Conservation (phyloP, 2,113 vertebrate species). For the Nothocercus nigrocapillus region DNA sequence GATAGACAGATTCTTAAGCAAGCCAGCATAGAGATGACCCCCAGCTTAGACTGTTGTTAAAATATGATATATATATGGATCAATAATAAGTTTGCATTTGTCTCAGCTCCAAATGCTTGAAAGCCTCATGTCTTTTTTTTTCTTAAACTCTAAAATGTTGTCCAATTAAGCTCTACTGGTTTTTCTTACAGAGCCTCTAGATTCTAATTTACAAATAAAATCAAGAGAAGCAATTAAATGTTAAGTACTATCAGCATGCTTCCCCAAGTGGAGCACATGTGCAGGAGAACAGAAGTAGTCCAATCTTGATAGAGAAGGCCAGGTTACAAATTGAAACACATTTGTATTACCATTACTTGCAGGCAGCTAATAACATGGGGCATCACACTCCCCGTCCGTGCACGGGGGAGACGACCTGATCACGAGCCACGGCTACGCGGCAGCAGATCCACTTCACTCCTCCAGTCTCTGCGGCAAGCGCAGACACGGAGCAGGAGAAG, state of each 20-base stretch:
- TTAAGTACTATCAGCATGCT: constrained; percentile 73
- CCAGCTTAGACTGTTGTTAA: constrained; percentile 20
- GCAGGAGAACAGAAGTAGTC: constrained; percentile 69
- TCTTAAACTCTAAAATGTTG: constrained; percentile 50
- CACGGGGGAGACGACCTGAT: background rate
- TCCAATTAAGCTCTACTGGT: constrained; percentile 67
- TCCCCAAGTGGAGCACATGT: constrained; percentile 61
- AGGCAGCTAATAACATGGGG: background rate
- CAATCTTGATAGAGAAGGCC: constrained; percentile 49
- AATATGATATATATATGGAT: constrained; percentile 12
- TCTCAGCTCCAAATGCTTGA: constrained; percentile 8
- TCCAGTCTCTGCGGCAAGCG: background rate
- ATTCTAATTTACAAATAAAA: constrained; percentile 82
- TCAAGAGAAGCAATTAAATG: constrained; percentile 74
- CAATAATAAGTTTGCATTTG: background rate
- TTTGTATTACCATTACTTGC: background rate
- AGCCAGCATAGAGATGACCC: constrained; percentile 39
- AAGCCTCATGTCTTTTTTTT: background rate
- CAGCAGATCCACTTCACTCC: rapidly evolving
- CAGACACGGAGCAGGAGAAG: rapidly evolving
- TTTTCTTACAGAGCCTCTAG: constrained; percentile 66
- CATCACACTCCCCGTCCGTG: background rate
- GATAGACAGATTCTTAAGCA: constrained; percentile 52
- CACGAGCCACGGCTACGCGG: rapidly evolving
- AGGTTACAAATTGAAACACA: constrained; percentile 68